Evolutionary conservation across 1,140 invertebrate species (phyloP).

Genomic region (Orchesella cincta): DNA sequence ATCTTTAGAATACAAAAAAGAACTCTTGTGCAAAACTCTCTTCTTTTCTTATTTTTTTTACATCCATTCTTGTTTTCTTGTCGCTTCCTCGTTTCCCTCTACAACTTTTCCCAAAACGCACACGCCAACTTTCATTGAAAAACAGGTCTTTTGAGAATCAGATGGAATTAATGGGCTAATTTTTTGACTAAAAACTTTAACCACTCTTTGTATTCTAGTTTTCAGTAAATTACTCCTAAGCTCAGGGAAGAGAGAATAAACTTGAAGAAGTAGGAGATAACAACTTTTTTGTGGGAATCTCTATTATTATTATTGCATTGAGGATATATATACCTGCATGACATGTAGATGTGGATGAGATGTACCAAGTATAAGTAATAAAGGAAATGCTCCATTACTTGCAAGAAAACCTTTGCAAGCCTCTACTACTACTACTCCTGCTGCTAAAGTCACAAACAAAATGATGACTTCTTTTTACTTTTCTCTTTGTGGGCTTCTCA

Average conservation of each 20-base stretch:
- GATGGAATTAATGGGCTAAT: background rate
- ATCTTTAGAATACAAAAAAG: background rate
- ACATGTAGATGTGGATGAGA: background rate
- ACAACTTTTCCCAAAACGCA: no score
- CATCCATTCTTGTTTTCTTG: no score
- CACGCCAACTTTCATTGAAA: no score
- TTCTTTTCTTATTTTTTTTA: no score
- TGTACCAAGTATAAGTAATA: constrained; percentile 6
- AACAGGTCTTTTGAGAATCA: background rate
- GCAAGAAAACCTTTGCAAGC: background rate
- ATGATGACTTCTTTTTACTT: background rate
- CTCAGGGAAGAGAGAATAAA: background rate
- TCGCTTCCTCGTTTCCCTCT: no score
- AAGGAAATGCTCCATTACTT: constrained; percentile 19
- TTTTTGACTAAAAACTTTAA: background rate
- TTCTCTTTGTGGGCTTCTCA: constrained; percentile 2
- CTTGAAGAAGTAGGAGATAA: background rate
- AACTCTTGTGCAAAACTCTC: no score
- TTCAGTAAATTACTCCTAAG: background rate
- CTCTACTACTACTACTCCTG: background rate
- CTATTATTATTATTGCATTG: background rate
- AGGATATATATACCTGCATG: background rate
- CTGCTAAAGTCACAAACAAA: background rate
- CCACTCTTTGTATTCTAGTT: background rate
- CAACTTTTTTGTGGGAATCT: background rate